Conservation (phyloP, 37 sponge, comb jelly and placozoan genomes). For the Crambe crambe region DNA sequence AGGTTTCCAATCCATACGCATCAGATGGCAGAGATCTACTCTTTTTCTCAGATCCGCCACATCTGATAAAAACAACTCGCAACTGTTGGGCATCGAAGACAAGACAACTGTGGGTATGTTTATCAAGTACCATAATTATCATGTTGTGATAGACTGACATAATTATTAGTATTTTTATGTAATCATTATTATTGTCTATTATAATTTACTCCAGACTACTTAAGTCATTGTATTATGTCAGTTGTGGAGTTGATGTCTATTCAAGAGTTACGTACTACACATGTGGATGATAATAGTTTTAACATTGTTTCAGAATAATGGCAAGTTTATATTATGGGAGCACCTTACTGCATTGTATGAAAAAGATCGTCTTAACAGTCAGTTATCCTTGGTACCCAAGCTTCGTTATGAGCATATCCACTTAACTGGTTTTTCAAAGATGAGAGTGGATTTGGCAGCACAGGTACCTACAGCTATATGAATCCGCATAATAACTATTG, state of each 20-base stretch:
- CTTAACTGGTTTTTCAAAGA: no score
- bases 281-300: no score
- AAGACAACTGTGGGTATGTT: conserved; percentile 33
- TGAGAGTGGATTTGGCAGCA: no score
- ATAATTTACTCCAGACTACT: no score
- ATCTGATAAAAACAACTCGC: conserved; percentile 42
- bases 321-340: conserved; percentile 13
- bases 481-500: no score
- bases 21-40: conserved; percentile 3
- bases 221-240: no score
- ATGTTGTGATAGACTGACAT: not conserved
- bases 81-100: conserved; percentile 12
- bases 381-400: not conserved
- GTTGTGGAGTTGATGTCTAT: no score
- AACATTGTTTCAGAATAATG: conserved; percentile 29
- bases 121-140: no score
- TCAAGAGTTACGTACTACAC: no score
- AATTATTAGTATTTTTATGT: not conserved
- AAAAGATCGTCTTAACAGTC: not conserved
- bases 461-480: no score
- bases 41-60: no score
- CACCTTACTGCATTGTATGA: conserved; percentile 27
- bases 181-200: no score
- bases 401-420: conserved; percentile 29
- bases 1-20: conserved; percentile 13